Base-by-base conservation (phyloP, 2,797 vertebrate genomes). In the Sebastes trivittatus region DNA sequence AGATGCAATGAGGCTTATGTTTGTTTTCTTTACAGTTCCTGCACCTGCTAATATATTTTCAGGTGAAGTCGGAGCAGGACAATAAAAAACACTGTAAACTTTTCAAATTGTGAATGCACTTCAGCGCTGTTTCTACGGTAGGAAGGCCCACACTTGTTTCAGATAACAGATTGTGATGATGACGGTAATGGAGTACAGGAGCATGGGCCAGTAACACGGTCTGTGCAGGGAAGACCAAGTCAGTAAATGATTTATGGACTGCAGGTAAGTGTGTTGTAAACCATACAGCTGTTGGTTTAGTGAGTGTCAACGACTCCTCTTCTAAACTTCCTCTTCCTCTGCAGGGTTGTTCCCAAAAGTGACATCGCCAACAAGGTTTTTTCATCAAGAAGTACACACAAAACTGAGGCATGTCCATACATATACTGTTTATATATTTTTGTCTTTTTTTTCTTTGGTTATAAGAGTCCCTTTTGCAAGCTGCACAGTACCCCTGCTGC, bases 311-410 rank as follows among this genome's bases (percentile, higher is more conserved):
- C 11, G 7, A 68, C 59, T 68, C n/a, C 30, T 55, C 11, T 27
- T 63, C 59, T 36, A 55, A 23, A 75, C 75, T 91, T 90, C 88
- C 89, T 80, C 72, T 84, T 84, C n/a, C 34, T 54, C 56, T 55
- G 30, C 59, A 54, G 13, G 25, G 16, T 38, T 78, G 60, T 89
- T 85, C 80, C 68, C 78, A 64, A 38, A 71, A 89, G 62, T 87
- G 77, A 79, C 56, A 55, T 81, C 67, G 72, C 7, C 7, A 63
- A 2, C 30, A 6, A 7, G 8, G 2, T 13, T 23, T n/a, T 64
- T 55, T 36, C 36, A 36, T 72, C 32, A 34, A 4, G 1, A 20
- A n/a, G 38, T 11, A 6, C 34, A 63, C 68, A 62, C 23, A 64
- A 5, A 61, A 6, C 69, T 16, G 16, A 66, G 38, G 54, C 25